Conservation (phyloP, 2,888 invertebrate species). For the Zele albiditarsus region DNA sequence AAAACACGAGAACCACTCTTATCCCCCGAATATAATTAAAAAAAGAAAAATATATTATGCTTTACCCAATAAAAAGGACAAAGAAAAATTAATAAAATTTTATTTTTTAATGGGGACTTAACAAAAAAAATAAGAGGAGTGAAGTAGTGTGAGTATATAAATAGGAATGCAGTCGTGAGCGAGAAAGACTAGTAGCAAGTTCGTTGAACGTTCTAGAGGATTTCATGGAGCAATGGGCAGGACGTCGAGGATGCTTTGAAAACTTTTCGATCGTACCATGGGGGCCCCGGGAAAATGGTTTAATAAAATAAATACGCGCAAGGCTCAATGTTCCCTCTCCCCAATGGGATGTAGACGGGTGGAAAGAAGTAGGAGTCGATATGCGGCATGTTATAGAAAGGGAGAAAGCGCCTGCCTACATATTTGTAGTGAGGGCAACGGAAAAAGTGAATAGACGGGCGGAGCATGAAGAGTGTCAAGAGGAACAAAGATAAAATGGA, state of each 20-base stretch:
- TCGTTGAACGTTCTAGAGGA: conserved; percentile 26
- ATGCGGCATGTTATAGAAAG: not conserved
- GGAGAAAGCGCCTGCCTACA: conserved; percentile 6
- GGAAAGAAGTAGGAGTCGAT: conserved; percentile 29
- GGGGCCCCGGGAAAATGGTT: conserved; percentile 64
- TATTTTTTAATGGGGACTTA: not conserved
- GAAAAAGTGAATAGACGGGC: conserved; percentile 40
- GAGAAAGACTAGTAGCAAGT: not conserved
- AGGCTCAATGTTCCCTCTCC: conserved; percentile 53
- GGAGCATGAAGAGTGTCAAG: conserved; percentile 42
- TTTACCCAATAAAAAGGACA: not conserved
- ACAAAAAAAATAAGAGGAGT: not conserved
- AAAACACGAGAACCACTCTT: not conserved
- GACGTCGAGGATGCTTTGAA: conserved; percentile 43
- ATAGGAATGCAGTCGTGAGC: not conserved
- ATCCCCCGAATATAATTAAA: not conserved
- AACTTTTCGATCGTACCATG: conserved; percentile 53
- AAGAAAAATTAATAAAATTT: not conserved
- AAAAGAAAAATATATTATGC: not conserved
- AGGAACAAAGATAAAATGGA: conserved; percentile 47
- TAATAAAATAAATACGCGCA: conserved; percentile 72
- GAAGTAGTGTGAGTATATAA: not conserved
- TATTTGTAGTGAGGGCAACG: conserved; percentile 18
- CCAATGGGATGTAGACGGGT: conserved; percentile 52
- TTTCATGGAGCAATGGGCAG: conserved; percentile 25